Evolutionary conservation across 2,888 invertebrate genomes (phyloP), one percentile per base, ranked within the genome.

Genomic region (Netelia melanura): DNA sequence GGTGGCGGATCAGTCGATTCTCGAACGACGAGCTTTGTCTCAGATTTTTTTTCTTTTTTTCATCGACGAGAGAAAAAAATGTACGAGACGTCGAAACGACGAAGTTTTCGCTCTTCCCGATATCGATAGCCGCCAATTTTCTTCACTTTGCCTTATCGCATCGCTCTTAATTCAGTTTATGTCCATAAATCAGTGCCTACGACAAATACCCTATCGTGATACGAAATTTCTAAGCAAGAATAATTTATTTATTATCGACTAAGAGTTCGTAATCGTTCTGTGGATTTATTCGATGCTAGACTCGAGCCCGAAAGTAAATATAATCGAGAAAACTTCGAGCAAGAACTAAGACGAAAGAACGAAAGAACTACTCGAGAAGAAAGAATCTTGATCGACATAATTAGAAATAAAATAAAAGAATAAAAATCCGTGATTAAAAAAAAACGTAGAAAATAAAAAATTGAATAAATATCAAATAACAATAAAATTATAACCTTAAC

Each of bases 111-210:
- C 54, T 67, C 70, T 64, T 54, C 54, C 38, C 61, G 64, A 70
- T 67, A 67, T 71, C 61, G 65, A 71, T 76, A 64, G 44, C 54
- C 83, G 48, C 14, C 79, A 80, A 83, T 79, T 80, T 71, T 68
- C 48, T 54, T n/a, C 23, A 21, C 54, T 44, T 25, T 44, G 21
- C 25, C 44, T n/a, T 61, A 23, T 14, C 38, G 3, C 52, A 43
- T 10, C 21, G n/a, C 52, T 25, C 25, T 14, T 43, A 61, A 30
- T 17, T 67, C 30, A 11, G 38, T 43, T 23, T 23, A n/a, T 65
- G 14, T 21, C 9, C n/a, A 44, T 58, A 43, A 48, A n/a, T 54
- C 52, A 2, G 58, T 58, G 23, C 21, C 62, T 9, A 75, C 74
- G 10, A 76, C 11, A 11, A 21, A 58, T 52, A 30, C 10, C 48